Base-by-base conservation (phyloP, 2,797 vertebrate species). In the Enteromius radiatus region DNA sequence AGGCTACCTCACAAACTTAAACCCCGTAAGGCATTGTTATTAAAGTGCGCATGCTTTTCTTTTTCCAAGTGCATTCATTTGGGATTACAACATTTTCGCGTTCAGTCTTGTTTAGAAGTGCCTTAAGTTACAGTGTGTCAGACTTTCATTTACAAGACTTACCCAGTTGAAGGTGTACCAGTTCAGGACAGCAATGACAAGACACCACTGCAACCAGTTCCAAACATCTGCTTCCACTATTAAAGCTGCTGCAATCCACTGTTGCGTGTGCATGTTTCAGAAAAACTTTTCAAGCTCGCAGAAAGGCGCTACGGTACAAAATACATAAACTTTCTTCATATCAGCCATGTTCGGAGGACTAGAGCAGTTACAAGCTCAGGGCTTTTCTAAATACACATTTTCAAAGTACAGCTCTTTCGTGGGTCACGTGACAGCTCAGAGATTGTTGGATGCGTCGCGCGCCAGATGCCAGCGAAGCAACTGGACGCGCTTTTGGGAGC, bases 381-480 rank as follows among this genome's bases (percentile, higher is more conserved):
- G 15, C 8, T 38, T 49, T 77, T 41, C 12, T 19, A 45, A 69
- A 43, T 54, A 21, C 69, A 52, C 47, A 43, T 69, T 73, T 49
- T 83, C n/a, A 52, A 78, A 83, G 7, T 49, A 26, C 33, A 28
- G 21, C 3, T 59, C 52, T 83, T 76, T 54, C 21, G 33, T 28
- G 68, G 73, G 21, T 67, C 93, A 93, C 90, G 90, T 94, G 91
- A 92, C 85, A 68, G 36, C 19, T 36, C 36, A 5, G 79, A 82
- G 82, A 41, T 59, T 26, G 65, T 17, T n/a, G 31, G 78, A 77
- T 15, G 78, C 36, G 41, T 19, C 21, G 69, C 67, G 71, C 71
- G 85, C 87, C 89, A 89, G 84, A 89, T 89, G 89, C 89, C 90
- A 91, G 87, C 89, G 36, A 81, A 89, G 89, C 90, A 90, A 47